Base-by-base conservation (phyloP, 2,888 invertebrate species). In the Athripsodes cinereus region DNA sequence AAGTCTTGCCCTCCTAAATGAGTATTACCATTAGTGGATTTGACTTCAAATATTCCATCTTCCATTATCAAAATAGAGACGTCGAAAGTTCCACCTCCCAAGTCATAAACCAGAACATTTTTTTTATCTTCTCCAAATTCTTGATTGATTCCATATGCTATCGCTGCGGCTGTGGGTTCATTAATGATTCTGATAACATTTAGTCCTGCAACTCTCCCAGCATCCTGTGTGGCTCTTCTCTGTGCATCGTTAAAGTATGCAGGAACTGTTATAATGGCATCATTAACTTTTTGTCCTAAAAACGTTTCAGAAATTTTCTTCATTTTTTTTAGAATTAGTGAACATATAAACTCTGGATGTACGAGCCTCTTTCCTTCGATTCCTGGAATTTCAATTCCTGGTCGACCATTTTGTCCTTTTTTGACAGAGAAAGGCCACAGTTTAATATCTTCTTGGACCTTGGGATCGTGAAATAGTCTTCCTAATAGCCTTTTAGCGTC, bases 201-300 rank as follows among this genome's bases (percentile, higher is more conserved):
- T 55, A 96, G 81, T 55, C 96, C 89, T 66, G 98, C 92, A 72
- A 98, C 98, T 52, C 86, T 86, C 67, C 98, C 99, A 65, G 99
- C 99, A 76, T 99, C 99, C 72, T 97, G 97, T 57, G 97, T 98
- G 22, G 97, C 97, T 75, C 98, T 97, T 76, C 99, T 87, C 76
- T 99, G 99, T 64, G 97, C 98, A 75, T 99, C 98, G 70, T 99
- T 99, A 86, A 99, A 99, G 75, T 99, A 99, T 22, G 96, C 96
- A 6, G 96, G 96, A 1, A 96, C 96, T 1, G 96, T 96, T 48
- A 96, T 94, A 13, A 84, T 83, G 61, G 93, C 93, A 68, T 90
- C 84, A 0, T 83, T 85, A 16, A 83, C 81, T 71, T 80, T 93
- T 77, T 97, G 95, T 65, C 96, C 96, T 55, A 97, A 81, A 71